Evolutionary conservation across 2,113 vertebrate genomes (phyloP), one percentile per base, ranked within the genome.

Genomic region (Casuarius casuarius): DNA sequence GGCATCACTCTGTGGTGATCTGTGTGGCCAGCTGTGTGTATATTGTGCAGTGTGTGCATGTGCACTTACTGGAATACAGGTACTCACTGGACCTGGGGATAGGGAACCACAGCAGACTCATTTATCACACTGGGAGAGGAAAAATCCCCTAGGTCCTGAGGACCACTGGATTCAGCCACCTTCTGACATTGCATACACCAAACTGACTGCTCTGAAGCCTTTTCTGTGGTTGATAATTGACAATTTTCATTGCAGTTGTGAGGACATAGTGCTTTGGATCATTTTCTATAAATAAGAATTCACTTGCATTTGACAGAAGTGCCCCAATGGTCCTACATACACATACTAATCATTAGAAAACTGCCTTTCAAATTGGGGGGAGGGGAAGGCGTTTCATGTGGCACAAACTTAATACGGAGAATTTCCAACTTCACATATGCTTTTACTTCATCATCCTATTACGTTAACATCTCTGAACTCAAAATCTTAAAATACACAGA

Each of bases 361-460:
- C 15, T 80, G 22, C 62, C n/a, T 72, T 92, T 78, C 48, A 65
- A 40, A 63, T 38, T 54, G 52, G 52, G 52, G 52, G 46, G 46
- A 48, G 18, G 18, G 46, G 46, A 48, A 48, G 46, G 46, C 56
- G 16, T 33, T 79, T 63, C 28, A 42, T 59, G 79, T 90, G 72
- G 38, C 33, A 58, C 22, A 9, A 74, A 84, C 4, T 49, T 44
- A n/a, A 89, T 87, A 81, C 22, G 38, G 6, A 38, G 49, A 91
- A 56, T 25, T 92, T 75, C 56, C 81, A 44, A 51, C 35, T 73
- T 7, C 25, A 87, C 38, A 51, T 21, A 67, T 18, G 21, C 48
- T 92, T 87, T 89, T 89, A 91, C 26, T 46, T 95, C 56, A 20
- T 93, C 88, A 80, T 80, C n/a, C 58, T 85, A n/a, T 49, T 29